Conservation (phyloP, 1,140 invertebrate species). For the Macrosteles quadrilineatus region DNA sequence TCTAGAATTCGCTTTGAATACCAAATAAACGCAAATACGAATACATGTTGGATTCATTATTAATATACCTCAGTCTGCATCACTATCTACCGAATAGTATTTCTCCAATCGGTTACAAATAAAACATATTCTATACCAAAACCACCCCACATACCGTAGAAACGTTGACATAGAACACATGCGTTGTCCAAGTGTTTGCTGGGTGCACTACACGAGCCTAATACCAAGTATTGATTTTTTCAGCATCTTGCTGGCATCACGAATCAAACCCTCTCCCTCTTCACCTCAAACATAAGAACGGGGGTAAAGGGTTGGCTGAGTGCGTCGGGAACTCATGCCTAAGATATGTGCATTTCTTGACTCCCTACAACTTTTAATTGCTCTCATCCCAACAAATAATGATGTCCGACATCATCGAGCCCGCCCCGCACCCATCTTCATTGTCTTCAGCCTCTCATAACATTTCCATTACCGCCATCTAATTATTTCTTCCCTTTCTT, state of each 20-base stretch:
- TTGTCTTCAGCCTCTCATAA: constrained; percentile 4
- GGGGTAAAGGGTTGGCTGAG: background rate
- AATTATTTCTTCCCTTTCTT: constrained; percentile 19
- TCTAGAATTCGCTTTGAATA: too few relatives aligned
- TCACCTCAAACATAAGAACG: background rate
- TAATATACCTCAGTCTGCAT: too few relatives aligned
- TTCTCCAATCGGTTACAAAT: too few relatives aligned
- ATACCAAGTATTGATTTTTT: constrained; percentile 9
- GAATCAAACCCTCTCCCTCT: constrained; percentile 4
- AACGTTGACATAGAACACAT: too few relatives aligned
- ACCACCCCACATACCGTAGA: too few relatives aligned
- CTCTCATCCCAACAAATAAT: constrained; percentile 24
- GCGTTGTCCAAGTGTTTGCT: too few relatives aligned
- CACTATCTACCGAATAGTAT: too few relatives aligned
- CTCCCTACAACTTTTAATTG: constrained; percentile 25
- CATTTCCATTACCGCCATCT: constrained; percentile 22
- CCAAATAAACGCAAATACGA: too few relatives aligned
- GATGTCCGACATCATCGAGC: constrained; percentile 9
- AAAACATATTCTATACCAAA: too few relatives aligned
- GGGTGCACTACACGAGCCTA: too few relatives aligned
- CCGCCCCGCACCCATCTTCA: background rate
- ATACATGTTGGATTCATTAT: too few relatives aligned
- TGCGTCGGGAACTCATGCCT: constrained; percentile 2
- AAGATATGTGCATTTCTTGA: constrained; percentile 27
- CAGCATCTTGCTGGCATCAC: background rate